phyloP scores from a whole-genome alignment of 1,140 invertebrate genomes.

The Ptiloglossa arizonensis region DNA sequence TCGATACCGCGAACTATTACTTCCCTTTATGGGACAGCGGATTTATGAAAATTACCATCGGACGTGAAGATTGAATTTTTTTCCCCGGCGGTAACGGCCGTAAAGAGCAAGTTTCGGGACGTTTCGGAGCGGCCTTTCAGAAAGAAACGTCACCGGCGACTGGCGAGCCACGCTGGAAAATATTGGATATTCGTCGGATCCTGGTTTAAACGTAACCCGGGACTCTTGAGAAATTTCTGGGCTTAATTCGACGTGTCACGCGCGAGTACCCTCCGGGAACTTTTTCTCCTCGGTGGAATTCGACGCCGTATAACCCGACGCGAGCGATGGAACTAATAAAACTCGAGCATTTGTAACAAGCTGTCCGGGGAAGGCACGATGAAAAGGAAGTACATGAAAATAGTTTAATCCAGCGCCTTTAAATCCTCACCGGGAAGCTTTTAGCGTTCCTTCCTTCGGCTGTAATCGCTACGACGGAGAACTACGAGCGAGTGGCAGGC shows the following conservation, averaged over 20 bases:
- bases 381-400: background rate
- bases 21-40: background rate
- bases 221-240: slow-evolving; percentile 31
- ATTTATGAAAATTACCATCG: slow-evolving; percentile 18
- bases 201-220: slow-evolving; percentile 6
- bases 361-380: background rate
- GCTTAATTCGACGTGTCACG: slow-evolving; percentile 38
- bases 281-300: background rate
- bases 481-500: too few relatives aligned
- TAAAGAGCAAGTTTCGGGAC: slow-evolving; percentile 2
- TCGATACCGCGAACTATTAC: background rate
- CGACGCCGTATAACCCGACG: background rate
- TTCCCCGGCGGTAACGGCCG: background rate
- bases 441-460: background rate
- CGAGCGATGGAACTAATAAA: slow-evolving; percentile 34
- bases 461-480: background rate
- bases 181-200: slow-evolving; percentile 21
- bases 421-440: background rate
- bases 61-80: slow-evolving; percentile 3
- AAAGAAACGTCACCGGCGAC: background rate
- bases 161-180: too few relatives aligned
- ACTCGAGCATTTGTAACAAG: slow-evolving; percentile 7
- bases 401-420: background rate
- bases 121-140: background rate
- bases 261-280: background rate